Conservation (phyloP, 2,113 vertebrate species). For the Lathamus discolor region DNA sequence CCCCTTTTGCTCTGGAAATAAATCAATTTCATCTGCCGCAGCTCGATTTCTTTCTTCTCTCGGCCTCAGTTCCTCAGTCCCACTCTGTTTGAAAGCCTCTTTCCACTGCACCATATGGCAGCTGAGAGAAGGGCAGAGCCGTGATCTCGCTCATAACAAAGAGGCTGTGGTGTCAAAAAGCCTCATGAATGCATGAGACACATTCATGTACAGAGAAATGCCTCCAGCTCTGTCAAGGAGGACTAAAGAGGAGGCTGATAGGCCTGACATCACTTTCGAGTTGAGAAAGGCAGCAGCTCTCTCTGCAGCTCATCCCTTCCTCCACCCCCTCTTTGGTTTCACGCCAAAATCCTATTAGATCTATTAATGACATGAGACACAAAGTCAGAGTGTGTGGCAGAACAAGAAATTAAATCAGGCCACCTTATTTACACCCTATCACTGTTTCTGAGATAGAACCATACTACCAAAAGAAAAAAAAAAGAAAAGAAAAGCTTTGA, state of each 20-base stretch:
- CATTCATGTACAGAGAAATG: slow-evolving; percentile 73
- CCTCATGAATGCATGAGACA: slow-evolving; percentile 88
- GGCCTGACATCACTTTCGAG: slow-evolving; percentile 33
- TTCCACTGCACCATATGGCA: slow-evolving; percentile 89
- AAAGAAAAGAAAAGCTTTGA: not conserved
- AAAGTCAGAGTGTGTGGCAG: slow-evolving; percentile 40
- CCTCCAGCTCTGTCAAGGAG: slow-evolving; percentile 69
- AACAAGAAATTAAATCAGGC: slow-evolving; percentile 44
- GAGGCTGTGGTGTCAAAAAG: slow-evolving; percentile 78
- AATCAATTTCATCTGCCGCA: slow-evolving; percentile 82
- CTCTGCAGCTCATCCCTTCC: slow-evolving; percentile 19
- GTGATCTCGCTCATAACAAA: slow-evolving; percentile 80
- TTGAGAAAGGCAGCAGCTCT: slow-evolving; percentile 42
- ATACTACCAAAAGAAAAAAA: not conserved
- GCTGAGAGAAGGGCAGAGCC: slow-evolving; percentile 79
- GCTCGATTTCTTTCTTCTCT: slow-evolving; percentile 63
- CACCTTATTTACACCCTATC: slow-evolving; percentile 19
- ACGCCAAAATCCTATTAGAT: slow-evolving; percentile 46
- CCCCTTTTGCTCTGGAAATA: slow-evolving; percentile 62
- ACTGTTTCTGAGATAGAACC: not conserved
- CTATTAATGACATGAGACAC: slow-evolving; percentile 5
- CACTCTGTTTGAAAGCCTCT: slow-evolving; percentile 62
- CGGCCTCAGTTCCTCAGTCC: not conserved
- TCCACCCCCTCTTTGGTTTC: not conserved
- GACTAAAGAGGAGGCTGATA: slow-evolving; percentile 55